Percentiles rank a stretch among this genome's conserved stretches.
phyloP scores from a whole-genome alignment of 1,140 invertebrate genomes.

The Papilio polytes region DNA sequence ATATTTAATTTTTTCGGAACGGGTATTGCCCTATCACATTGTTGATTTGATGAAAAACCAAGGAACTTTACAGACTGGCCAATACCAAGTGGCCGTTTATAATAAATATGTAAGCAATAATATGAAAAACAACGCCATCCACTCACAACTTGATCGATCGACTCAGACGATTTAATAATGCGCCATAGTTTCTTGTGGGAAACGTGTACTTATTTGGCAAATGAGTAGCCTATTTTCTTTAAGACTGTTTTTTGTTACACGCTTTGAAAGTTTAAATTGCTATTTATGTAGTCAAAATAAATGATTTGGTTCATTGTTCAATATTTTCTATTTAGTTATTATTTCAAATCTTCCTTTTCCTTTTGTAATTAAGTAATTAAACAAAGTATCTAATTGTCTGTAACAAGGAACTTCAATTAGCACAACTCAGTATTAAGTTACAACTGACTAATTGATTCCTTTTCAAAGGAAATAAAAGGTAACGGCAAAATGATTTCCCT shows the following conservation, averaged over 20 bases:
- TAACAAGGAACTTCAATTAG: background rate
- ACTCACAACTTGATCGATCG: constrained; percentile 41
- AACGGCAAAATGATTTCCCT: too few relatives aligned
- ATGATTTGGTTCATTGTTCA: background rate
- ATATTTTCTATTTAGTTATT: background rate
- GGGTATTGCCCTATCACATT: constrained; percentile 61
- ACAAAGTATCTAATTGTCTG: too few relatives aligned
- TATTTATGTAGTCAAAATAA: background rate
- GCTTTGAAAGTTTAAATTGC: background rate
- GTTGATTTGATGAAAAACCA: constrained; percentile 59
- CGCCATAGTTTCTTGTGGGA: background rate
- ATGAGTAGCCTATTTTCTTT: background rate
- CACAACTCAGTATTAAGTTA: background rate
- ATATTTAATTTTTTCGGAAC: constrained; percentile 54
- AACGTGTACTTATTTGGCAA: background rate
- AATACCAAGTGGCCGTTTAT: constrained; percentile 50
- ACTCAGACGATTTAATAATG: constrained; percentile 51
- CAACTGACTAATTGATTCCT: too few relatives aligned
- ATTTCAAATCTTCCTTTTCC: background rate
- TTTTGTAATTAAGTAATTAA: background rate
- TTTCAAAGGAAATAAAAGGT: too few relatives aligned
- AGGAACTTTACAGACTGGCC: constrained; percentile 49
- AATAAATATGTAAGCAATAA: constrained; percentile 52
- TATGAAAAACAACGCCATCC: constrained; percentile 42
- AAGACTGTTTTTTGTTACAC: background rate